Evolutionary conservation across 2,113 vertebrate genomes (phyloP), one percentile per base, ranked within the genome.

Genomic region (Micronycteris hirsuta): DNA sequence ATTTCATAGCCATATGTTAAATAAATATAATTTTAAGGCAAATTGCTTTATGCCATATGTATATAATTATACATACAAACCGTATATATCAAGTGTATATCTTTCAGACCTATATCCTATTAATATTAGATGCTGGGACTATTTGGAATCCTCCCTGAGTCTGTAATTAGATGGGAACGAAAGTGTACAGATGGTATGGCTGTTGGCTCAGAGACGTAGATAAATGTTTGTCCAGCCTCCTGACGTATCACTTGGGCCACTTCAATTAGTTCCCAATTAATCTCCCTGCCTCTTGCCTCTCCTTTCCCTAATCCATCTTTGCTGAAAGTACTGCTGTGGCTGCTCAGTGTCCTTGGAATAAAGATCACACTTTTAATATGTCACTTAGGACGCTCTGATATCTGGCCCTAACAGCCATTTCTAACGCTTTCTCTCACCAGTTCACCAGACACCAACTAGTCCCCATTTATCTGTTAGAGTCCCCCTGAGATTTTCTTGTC

Each of bases 101-200:
- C 33, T 82, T 73, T 67, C 80, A 89, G 58, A 74, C 26, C 65
- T 92, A 20, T 61, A 54, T 63, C 38, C 47, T 87, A 49, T 82
- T 92, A 43, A 14, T 71, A 65, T 58, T 61, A 73, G 61, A 91
- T 86, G 49, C 77, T 86, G 38, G 45, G 83, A 87, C 38, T 52
- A 10, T 89, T 89, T 67, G 61, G 26, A 52, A 31, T 85, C 68
- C 6, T 77, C 3, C 16, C 4, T 61, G 47, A 41, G 63, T 68
- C 52, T 63, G 36, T 97, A 92, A 96, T 80, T 52, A 94, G 49
- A 78, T n/a, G 86, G 49, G 73, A 91, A 47, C 31, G 61, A 43
- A 73, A 85, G 33, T n/a, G 86, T 52, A n/a, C 84, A 92, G 84
- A 86, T 54, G 67, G 86, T 43, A 0, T 7, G 83, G 3, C 22